phyloP scores from a whole-genome alignment of 2,888 invertebrate species.

The Enoplolaimus lenunculus region DNA sequence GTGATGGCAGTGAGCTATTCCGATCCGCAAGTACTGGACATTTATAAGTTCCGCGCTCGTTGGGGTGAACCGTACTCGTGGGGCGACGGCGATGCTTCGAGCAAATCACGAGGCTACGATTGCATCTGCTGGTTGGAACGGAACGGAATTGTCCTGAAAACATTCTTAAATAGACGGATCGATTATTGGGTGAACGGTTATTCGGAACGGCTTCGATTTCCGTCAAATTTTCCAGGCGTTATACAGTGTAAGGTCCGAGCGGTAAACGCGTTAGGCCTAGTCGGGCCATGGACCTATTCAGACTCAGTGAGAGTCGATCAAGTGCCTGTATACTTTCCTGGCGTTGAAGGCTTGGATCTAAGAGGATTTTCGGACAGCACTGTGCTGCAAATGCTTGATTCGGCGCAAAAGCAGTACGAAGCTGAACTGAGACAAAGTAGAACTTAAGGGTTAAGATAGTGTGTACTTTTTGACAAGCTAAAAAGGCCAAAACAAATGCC shows the following conservation, averaged over 20 bases:
- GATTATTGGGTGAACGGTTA: constrained; percentile 15
- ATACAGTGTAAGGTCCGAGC: constrained; percentile 19
- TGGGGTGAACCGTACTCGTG: constrained; percentile 19
- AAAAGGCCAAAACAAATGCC: too few species aligned
- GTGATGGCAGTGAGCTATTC: constrained; percentile 16
- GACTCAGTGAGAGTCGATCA: constrained; percentile 17
- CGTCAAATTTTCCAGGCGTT: constrained; percentile 1
- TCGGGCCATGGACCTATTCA: neutral
- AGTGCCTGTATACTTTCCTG: constrained; percentile 21
- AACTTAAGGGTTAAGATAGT: too few species aligned
- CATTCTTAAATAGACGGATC: neutral
- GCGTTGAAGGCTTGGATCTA: constrained; percentile 14
- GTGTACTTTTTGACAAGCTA: too few species aligned
- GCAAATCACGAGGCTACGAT: constrained; percentile 9
- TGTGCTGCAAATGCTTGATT: neutral
- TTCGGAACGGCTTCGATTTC: constrained; percentile 19
- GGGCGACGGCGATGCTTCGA: constrained; percentile 3
- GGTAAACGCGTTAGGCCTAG: neutral
- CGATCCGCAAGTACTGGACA: constrained; percentile 18
- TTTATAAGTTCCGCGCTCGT: constrained; percentile 20
- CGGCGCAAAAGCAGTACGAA: neutral
- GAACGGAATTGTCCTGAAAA: neutral
- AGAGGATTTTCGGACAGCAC: constrained; percentile 11
- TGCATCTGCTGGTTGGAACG: constrained; percentile 11
- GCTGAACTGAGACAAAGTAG: too few species aligned